Evolutionary conservation across 2,113 vertebrate genomes (phyloP), one percentile per base, ranked within the genome.

Genomic region (Notiomystis cincta): DNA sequence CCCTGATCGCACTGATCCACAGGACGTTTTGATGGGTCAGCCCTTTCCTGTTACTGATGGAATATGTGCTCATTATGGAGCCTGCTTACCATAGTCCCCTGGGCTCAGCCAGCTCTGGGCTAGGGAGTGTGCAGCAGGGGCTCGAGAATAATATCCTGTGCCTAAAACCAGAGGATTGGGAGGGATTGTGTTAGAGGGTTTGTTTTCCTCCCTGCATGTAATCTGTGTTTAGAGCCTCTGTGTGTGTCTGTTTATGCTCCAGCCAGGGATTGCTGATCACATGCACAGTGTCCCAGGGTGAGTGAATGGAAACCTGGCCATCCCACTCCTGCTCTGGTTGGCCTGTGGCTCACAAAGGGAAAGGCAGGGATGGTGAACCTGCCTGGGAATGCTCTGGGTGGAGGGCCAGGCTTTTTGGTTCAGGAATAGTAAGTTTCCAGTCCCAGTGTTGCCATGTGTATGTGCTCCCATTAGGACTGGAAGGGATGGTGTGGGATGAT

Each of bases 11-110:
- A 61, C 50, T 69, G 79, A 83, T 90, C 66, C 64, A 66, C 83
- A 40, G 89, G 76, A 42, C 17, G 0, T 91, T 94, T 85, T 95
- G 95, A 93, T 83, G 80, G 86, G 51, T 93, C 95, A 95, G 94
- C 96, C 72, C 69, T 95, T 95, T 93, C 86, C 91, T 83, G 76
- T 81, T 54, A 60, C 31, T 47, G 67, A 62, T 12, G 40, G 87
- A 71, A 53, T 87, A 54, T 48, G 79, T 83, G 90, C 47, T 70
- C 0, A 0, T 81, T 84, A 51, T 30, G 72, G 94, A 90, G 75
- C 58, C 42, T 93, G 82, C 64, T 88, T 69, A 33, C 67, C 4
- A 1, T 10, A 42, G 71, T 89, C 76, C 71, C 2, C 2, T 90
- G 80, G 89, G 67, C 89, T 94, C 67, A 66, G 77, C 56, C 77